phyloP scores from a whole-genome alignment of 2,797 vertebrate genomes.

The Betta splendens region DNA sequence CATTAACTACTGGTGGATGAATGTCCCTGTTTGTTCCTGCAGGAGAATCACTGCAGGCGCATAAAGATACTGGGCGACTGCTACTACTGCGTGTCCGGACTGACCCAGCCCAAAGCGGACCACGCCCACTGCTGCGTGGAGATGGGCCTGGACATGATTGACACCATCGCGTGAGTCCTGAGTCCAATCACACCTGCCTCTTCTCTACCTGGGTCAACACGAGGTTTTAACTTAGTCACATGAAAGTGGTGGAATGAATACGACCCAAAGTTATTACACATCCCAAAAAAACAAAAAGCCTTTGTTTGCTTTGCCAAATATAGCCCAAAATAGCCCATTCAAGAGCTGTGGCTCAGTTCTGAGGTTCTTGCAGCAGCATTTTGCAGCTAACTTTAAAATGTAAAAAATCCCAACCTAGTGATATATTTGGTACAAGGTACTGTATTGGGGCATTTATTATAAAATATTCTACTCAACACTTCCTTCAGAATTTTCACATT shows the following conservation, averaged over 20 bases:
- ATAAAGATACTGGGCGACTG: constrained; percentile 99
- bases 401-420: too few species aligned
- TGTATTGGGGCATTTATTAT: too few species aligned
- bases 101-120: constrained; percentile 97
- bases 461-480: too few species aligned
- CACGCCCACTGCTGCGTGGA: constrained; percentile 99
- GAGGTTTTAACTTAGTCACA: neutral
- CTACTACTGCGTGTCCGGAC: constrained; percentile 97
- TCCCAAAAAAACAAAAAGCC: too few species aligned
- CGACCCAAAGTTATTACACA: too few species aligned
- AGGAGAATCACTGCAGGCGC: constrained; percentile 98
- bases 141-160: constrained; percentile 99
- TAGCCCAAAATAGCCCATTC: too few species aligned
- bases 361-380: too few species aligned
- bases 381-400: too few species aligned
- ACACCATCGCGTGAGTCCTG: constrained; percentile 95
- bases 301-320: too few species aligned
- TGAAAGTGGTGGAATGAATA: neutral
- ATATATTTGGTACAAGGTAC: too few species aligned
- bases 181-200: neutral
- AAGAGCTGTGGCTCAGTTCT: too few species aligned
- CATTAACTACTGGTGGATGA: neutral
- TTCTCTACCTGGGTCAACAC: neutral
- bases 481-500: neutral
- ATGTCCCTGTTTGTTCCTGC: too few species aligned